Evolutionary conservation across 2,113 vertebrate genomes (phyloP).

Genomic region (Speoplatyrhinus poulsoni): DNA sequence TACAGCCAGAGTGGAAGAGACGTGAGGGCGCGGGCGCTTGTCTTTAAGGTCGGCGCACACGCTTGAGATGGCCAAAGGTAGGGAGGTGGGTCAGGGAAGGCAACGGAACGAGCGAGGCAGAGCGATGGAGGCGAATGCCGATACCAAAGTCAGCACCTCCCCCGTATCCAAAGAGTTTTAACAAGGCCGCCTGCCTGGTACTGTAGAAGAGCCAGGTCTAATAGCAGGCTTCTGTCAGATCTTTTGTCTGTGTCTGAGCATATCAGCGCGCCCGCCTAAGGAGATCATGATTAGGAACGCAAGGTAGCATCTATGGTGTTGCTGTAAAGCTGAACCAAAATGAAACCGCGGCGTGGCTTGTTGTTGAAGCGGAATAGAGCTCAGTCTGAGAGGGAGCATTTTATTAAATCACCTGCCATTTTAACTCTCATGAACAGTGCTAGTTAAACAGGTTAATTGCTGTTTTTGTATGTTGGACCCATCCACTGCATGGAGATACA

Average conservation of each 20-base stretch:
- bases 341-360: too few species aligned
- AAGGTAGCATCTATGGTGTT: slow-evolving; percentile 14
- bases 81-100: slow-evolving; percentile 30
- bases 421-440: too few species aligned
- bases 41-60: slow-evolving; percentile 18
- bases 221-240: slow-evolving; percentile 56
- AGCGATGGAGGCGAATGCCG: slow-evolving; percentile 14
- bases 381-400: too few species aligned
- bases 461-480: too few species aligned
- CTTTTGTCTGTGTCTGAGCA: slow-evolving; percentile 39
- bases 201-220: slow-evolving; percentile 45
- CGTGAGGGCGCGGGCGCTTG: background rate
- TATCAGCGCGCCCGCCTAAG: background rate
- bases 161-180: slow-evolving; percentile 44
- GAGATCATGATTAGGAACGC: slow-evolving; percentile 17
- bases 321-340: background rate
- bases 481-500: too few species aligned
- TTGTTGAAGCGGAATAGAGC: too few species aligned
- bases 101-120: slow-evolving; percentile 21
- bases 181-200: slow-evolving; percentile 56
- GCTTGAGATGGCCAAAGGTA: slow-evolving; percentile 9
- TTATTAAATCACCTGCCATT: too few species aligned
- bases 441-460: too few species aligned
- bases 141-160: slow-evolving; percentile 19
- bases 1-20: slow-evolving; percentile 5